Evolutionary conservation across 2,797 vertebrate genomes (phyloP).

Genomic region (Orientallactaga sibirica): DNA sequence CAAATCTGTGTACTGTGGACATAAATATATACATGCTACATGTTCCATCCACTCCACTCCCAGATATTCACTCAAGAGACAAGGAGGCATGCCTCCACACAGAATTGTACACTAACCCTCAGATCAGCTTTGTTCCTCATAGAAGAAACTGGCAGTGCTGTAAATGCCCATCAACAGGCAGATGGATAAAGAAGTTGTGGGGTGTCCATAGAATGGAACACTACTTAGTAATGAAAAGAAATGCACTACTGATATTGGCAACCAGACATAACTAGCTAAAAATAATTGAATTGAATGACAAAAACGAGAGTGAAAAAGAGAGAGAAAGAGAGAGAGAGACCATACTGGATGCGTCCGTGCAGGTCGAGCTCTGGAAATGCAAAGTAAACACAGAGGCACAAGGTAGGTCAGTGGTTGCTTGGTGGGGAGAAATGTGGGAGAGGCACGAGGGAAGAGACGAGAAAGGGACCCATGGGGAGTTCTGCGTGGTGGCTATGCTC

Average conservation of each 20-base stretch:
- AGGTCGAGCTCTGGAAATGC: not conserved
- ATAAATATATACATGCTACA: too few species aligned
- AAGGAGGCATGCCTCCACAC: not conserved
- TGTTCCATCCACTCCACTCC: not conserved
- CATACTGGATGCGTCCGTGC: not conserved
- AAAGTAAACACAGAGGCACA: not conserved
- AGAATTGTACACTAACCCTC: not conserved
- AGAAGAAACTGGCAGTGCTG: not conserved
- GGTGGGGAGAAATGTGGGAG: not conserved
- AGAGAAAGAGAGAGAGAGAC: not conserved
- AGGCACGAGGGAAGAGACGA: rapidly evolving
- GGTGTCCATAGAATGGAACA: not conserved
- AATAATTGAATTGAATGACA: not conserved
- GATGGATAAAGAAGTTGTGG: not conserved
- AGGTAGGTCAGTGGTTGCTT: not conserved
- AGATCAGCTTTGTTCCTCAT: not conserved
- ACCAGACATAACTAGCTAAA: not conserved
- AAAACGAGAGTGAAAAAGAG: not conserved
- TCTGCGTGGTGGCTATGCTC: not conserved
- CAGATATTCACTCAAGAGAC: not conserved
- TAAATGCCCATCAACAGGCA: not conserved
- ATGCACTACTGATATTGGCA: not conserved
- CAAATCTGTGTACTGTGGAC: not conserved
- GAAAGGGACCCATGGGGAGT: too few species aligned
- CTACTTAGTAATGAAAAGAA: not conserved